Base-by-base conservation (phyloP, 2,888 invertebrate genomes). In the Parapristionchus giblindavisi region DNA sequence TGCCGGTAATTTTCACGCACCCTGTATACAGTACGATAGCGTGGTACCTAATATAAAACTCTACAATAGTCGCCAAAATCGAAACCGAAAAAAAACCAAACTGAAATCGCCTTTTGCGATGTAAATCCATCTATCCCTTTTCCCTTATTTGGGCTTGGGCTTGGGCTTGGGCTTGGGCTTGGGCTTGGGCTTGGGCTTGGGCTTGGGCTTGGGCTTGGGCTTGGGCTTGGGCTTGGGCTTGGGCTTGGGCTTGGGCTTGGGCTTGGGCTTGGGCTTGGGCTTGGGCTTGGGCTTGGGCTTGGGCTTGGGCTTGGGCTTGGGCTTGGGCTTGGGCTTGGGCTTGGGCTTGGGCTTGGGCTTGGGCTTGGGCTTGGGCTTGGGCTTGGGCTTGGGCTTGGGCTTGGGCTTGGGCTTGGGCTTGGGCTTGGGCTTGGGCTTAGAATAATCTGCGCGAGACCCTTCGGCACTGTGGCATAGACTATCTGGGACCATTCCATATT, bases 111-210 rank as follows among this genome's bases (percentile, higher is more conserved):
- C n/a, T n/a, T n/a, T n/a, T n/a, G n/a, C n/a, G n/a, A n/a, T n/a
- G n/a, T n/a, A n/a, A n/a, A n/a, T n/a, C n/a, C n/a, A n/a, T n/a
- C n/a, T n/a, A n/a, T n/a, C n/a, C n/a, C n/a, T n/a, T n/a, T 76
- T 76, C 75, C 51, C 76, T 76, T 75, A 60, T 65, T 75, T 76
- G 76, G 48, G 61, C 72, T 75, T 75, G 76, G 60, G 72, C 76
- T 75, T 75, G 76, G 65, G 76, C 74, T 75, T 75, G 76, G 75
- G 58, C 61, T 75, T 75, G 63, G 58, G 58, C 73, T 75, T 72
- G 76, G 61, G 74, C 76, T 76, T 75, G 76, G 76, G 76, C 75
- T 75, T 76, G 76, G 76, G 61, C 76, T 76, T 75, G 75, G 60
- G 43, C 76, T 76, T 60, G 76, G 75, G 76, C 72, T 75, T 76